Evolutionary conservation across 2,113 vertebrate genomes (phyloP), one percentile per base, ranked within the genome.

Genomic region (Semicossyphus pulcher): DNA sequence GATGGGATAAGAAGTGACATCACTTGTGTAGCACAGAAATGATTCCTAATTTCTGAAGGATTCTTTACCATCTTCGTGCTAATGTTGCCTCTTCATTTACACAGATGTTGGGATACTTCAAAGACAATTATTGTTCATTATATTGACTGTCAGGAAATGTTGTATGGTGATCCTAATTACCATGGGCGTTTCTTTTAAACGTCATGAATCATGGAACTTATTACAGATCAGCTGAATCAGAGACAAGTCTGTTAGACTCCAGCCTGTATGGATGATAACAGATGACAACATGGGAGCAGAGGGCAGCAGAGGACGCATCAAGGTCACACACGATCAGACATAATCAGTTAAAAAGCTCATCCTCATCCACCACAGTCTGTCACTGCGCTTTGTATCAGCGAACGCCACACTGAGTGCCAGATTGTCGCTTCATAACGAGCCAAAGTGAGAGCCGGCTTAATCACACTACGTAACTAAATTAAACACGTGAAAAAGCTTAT

Each of bases 291-390:
- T 44, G 37, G n/a, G 20, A 47, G 26, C 48, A 73, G 63, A 81
- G 59, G 51, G 39, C 72, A 78, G n/a, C 44, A 67, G 49, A 83
- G 72, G 72, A 64, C 61, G 52, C 47, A 67, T 57, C 61, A 87
- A 89, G 86, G 87, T 86, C 82, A 81, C 48, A 82, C 48, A 42
- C n/a, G 63, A 68, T 80, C 68, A 81, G 75, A 36, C 52, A 39
- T 76, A 80, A 83, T 63, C 65, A 81, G 56, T 72, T 67, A 68
- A 52, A 77, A 83, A 82, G 64, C 37, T 52, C 34, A 37, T 52
- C 25, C 31, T 68, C 52, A 53, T 47, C 52, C 41, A 6, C 20
- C 65, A 20, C 66, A 54, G 67, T 72, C 71, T 51, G 62, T 80
- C 67, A 44, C 57, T 53, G 74, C 62, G 48, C 37, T 75, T 81